These are phyloP conservation scores for Aphelinus certus DNA, from an alignment of 1,140 invertebrate genomes.

Conservation along the genomic window DNA sequence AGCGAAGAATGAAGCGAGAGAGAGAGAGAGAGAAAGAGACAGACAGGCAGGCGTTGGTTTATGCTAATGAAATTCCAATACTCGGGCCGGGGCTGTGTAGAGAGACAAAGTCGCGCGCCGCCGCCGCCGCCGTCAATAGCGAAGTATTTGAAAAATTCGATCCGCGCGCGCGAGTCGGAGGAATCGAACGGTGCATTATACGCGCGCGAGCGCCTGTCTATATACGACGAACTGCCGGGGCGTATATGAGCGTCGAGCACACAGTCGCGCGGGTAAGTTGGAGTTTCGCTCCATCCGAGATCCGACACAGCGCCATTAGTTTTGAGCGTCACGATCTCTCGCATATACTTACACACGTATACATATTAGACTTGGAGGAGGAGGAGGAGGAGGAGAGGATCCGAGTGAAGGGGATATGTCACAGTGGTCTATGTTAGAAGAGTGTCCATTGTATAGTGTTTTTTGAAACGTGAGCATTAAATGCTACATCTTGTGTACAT, in stretches of 20 bases:
- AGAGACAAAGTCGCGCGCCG: too few species aligned
- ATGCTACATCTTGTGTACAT: constrained; percentile 72
- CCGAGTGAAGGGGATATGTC: constrained; percentile 42
- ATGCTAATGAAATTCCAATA: too few species aligned
- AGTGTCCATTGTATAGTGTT: constrained; percentile 73
- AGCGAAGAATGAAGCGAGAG: too few species aligned
- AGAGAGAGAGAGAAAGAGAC: too few species aligned
- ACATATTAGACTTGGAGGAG: constrained; percentile 6
- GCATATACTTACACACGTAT: constrained; percentile 5
- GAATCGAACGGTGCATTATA: constrained; percentile 25
- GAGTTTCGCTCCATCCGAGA: constrained; percentile 44
- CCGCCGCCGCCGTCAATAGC: too few species aligned
- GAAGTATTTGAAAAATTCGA: too few species aligned
- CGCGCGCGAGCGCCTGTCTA: neutral
- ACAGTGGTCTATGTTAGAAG: constrained; percentile 65
- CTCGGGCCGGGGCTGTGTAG: too few species aligned
- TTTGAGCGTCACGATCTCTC: constrained; percentile 44
- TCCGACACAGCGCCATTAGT: constrained; percentile 50
- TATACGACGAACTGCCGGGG: constrained; percentile 3
- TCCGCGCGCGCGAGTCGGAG: neutral
- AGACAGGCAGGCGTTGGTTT: too few species aligned
- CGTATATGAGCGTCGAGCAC: constrained; percentile 19
- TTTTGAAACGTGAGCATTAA: constrained; percentile 74
- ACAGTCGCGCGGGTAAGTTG: constrained; percentile 47
- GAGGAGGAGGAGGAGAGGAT: constrained; percentile 37